Evolutionary conservation across 2,113 vertebrate genomes (phyloP), one percentile per base, ranked within the genome.

Genomic region (Syrrhaptes paradoxus): DNA sequence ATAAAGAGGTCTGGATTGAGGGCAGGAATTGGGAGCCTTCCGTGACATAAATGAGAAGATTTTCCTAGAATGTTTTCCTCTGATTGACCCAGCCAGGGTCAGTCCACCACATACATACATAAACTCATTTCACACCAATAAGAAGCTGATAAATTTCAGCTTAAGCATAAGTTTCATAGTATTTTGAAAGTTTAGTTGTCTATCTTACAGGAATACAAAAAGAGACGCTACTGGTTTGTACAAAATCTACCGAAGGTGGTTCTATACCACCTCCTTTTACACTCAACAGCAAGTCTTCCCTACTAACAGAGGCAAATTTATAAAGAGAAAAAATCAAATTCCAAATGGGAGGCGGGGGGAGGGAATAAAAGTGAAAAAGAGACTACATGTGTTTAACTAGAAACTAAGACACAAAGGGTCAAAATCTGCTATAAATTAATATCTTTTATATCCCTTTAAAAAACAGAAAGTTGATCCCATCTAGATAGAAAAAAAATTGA

Each of bases 41-140:
- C 43, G 26, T 0, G 0, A 21, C 31, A 57, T 3, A 84, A 49
- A 51, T 7, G 14, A 43, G 32, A 32, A 20, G 4, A 24, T 28
- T 36, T 77, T 77, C 57, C 65, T 36, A 36, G 41, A 48, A 82
- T 13, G 16, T 36, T 55, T 55, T 49, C 36, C 49, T 57, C 21
- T 63, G 38, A 41, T 41, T 41, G 38, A 41, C 38, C 38, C 38
- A 41, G 38, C 38, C 38, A 41, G 38, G 38, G 38, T 41, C 38
- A 41, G 11, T 41, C 38, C 12, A 54, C 18, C 24, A 28, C n/a
- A 36, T 16, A 38, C 4, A 68, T 13, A 29, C 6, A 59, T 28
- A 29, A n/a, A 75, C 5, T 34, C 38, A 76, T 48, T 68, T 83
- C 46, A 54, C 32, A 46, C 14, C 36, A 73, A 29, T n/a, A 73